Evolutionary conservation across 2,113 vertebrate genomes (phyloP).

Genomic region (Cryptomyrus ogoouensis): DNA sequence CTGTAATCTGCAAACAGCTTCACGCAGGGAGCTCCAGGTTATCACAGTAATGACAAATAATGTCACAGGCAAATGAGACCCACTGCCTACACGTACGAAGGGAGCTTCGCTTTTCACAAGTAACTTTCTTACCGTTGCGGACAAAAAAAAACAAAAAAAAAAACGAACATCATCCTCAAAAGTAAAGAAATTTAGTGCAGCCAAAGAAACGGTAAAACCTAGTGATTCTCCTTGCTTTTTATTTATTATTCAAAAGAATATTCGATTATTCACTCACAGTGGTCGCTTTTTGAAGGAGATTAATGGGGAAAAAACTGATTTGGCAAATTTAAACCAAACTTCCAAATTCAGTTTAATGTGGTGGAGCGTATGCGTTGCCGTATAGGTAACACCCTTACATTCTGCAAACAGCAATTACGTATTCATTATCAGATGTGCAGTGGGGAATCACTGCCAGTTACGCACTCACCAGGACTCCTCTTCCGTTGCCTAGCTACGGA

Average conservation of each 20-base stretch:
- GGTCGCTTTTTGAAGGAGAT: neutral
- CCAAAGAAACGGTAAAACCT: neutral
- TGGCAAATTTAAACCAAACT: neutral
- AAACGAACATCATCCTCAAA: neutral
- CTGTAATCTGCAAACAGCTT: slow-evolving; percentile 22
- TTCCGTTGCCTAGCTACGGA: slow-evolving; percentile 41
- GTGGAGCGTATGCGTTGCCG: slow-evolving; percentile 30
- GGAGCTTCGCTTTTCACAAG: slow-evolving; percentile 10
- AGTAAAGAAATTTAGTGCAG: neutral
- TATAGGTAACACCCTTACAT: slow-evolving; percentile 35
- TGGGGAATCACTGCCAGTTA: slow-evolving; percentile 50
- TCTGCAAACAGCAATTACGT: slow-evolving; percentile 48
- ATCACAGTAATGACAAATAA: slow-evolving; percentile 33
- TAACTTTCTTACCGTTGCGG: neutral
- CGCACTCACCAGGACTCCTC: slow-evolving; percentile 40
- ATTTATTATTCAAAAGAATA: neutral
- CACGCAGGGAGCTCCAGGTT: neutral
- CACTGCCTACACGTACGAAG: neutral
- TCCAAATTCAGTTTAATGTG: neutral
- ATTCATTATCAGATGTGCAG: slow-evolving; percentile 42
- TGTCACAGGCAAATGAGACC: slow-evolving; percentile 33
- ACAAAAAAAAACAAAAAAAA: neutral
- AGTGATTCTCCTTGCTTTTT: neutral
- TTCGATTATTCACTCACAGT: neutral
- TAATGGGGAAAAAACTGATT: neutral